These are phyloP conservation scores for Lutjanus argentimaculatus DNA, from an alignment of 2,797 vertebrate species.

Conservation along the genomic window DNA sequence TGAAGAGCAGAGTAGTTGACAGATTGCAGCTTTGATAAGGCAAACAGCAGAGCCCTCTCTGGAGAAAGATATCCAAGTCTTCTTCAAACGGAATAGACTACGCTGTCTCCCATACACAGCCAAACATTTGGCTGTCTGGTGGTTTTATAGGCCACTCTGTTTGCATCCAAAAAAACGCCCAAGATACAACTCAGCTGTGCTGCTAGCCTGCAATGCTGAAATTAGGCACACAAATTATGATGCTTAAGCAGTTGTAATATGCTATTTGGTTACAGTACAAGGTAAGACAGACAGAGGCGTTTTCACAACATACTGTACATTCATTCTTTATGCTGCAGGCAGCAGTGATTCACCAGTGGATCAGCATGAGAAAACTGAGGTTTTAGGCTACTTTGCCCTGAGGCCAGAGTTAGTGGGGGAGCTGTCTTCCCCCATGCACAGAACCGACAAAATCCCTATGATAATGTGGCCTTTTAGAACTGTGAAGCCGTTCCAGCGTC, in stretches of 20 bases:
- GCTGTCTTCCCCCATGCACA: constrained; percentile 20
- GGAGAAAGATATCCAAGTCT: constrained; percentile 42
- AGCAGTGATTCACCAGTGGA: constrained; percentile 34
- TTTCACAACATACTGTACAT: constrained; percentile 24
- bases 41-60: constrained; percentile 52
- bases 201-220: constrained; percentile 35
- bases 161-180: constrained; percentile 44
- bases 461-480: constrained; percentile 65
- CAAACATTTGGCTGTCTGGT: constrained; percentile 55
- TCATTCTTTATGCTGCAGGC: constrained; percentile 14
- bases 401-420: constrained; percentile 25
- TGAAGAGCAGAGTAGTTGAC: constrained; percentile 59
- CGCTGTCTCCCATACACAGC: constrained; percentile 36
- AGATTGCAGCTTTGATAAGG: constrained; percentile 69
- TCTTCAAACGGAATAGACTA: constrained; percentile 58
- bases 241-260: constrained; percentile 15
- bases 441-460: constrained; percentile 49
- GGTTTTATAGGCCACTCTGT: constrained; percentile 65
- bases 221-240: constrained; percentile 33
- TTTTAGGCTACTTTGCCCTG: constrained; percentile 20
- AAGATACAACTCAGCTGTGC: constrained; percentile 56
- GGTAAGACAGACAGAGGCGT: constrained; percentile 1
- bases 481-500: constrained; percentile 44
- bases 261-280: constrained; percentile 21
- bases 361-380: constrained; percentile 36